Evolutionary conservation across 2,113 vertebrate species (phyloP).

Genomic region (Ascaphus truei): DNA sequence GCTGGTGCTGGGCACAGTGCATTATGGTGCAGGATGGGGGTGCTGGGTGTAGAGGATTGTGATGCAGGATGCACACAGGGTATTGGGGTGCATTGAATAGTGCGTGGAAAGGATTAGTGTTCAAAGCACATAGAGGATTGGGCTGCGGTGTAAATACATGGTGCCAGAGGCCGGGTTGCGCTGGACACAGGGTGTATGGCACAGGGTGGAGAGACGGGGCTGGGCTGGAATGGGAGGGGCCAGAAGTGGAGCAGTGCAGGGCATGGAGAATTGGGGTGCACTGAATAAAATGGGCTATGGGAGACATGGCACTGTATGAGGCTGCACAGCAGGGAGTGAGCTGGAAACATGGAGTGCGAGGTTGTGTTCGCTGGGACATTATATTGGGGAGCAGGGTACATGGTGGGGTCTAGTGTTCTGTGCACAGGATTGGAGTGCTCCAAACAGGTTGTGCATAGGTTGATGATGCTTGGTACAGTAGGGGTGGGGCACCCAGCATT

Average conservation of each 20-base stretch:
- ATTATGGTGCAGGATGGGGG: background rate
- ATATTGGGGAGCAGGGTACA: too few relatives aligned
- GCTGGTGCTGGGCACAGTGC: background rate
- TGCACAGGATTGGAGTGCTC: background rate
- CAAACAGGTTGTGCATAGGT: background rate
- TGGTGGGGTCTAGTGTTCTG: background rate
- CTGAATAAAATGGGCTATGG: too few relatives aligned
- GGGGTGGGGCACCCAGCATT: constrained; percentile 14
- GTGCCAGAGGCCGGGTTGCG: background rate
- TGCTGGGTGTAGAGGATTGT: background rate
- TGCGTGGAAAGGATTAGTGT: too few relatives aligned
- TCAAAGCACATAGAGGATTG: background rate
- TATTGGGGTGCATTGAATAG: background rate
- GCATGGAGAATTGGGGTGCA: constrained; percentile 18
- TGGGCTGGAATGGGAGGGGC: background rate
- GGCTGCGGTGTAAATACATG: background rate
- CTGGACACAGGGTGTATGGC: background rate
- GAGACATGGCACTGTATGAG: too few relatives aligned
- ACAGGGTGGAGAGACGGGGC: background rate
- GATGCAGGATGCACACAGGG: background rate
- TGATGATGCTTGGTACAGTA: background rate
- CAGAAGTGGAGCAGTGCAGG: background rate
- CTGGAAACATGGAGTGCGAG: too few relatives aligned
- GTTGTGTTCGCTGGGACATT: too few relatives aligned
- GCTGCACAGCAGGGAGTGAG: too few relatives aligned